These are phyloP conservation scores for Pteruthius melanotis DNA, from an alignment of 2,113 vertebrate genomes.

Conservation along the genomic window DNA sequence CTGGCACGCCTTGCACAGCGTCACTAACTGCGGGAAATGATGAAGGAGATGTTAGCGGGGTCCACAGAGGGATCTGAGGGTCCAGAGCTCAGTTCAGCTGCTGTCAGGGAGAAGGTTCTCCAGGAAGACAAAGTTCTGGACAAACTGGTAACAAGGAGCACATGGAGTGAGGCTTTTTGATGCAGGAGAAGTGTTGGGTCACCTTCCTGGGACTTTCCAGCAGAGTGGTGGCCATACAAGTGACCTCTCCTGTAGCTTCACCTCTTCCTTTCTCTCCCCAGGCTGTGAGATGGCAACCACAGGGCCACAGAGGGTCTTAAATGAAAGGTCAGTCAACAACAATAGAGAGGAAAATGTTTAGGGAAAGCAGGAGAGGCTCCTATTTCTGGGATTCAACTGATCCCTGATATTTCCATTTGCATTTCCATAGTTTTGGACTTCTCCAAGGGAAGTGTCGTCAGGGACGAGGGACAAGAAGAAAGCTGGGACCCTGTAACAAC, in stretches of 20 bases:
- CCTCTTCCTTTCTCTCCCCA: not conserved
- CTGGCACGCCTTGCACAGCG: not conserved
- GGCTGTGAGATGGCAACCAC: not conserved
- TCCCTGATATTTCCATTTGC: not conserved
- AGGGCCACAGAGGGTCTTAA: not conserved
- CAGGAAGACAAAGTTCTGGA: not conserved
- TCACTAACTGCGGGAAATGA: accelerated
- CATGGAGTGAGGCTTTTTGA: not conserved
- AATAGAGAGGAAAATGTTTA: not conserved
- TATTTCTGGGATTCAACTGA: not conserved
- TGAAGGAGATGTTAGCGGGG: too few species aligned
- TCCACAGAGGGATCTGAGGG: not conserved
- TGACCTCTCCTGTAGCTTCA: not conserved
- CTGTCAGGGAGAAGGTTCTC: not conserved
- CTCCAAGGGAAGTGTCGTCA: not conserved
- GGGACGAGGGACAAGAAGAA: not conserved
- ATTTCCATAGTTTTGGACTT: not conserved
- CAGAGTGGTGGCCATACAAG: not conserved
- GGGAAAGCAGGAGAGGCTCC: not conserved
- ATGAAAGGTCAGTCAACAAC: not conserved
- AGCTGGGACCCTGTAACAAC: not conserved
- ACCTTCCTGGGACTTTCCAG: not conserved
- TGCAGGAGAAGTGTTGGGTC: accelerated
- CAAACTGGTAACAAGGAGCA: not conserved
- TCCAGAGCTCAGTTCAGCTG: accelerated